Conservation (phyloP, 2,113 vertebrate species). For the Notarius quadriscutis region DNA sequence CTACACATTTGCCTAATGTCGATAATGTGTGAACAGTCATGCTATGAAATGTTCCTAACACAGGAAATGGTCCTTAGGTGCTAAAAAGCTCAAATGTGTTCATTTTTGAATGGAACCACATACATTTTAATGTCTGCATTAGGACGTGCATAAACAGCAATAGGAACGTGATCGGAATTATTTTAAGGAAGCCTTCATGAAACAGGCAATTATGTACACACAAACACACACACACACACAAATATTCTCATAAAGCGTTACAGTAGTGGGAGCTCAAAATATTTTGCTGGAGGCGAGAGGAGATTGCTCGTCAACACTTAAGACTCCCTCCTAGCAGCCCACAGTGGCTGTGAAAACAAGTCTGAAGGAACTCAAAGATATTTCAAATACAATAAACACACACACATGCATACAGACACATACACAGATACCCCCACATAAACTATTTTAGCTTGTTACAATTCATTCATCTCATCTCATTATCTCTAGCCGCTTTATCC, state of each 20-base stretch:
- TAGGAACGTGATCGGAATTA: constrained; percentile 27
- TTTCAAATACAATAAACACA: neutral
- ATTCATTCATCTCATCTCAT: no score
- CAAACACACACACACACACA: constrained; percentile 19
- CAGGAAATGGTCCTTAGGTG: neutral
- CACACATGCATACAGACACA: neutral
- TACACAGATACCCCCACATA: no score
- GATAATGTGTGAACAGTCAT: neutral
- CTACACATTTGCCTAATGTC: neutral
- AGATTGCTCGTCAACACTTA: constrained; percentile 33
- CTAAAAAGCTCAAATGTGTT: neutral
- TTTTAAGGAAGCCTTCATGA: constrained; percentile 48
- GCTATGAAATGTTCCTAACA: neutral
- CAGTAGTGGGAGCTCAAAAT: constrained; percentile 10
- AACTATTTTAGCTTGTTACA: no score
- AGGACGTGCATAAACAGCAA: neutral
- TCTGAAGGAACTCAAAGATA: neutral
- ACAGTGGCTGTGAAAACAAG: constrained; percentile 1
- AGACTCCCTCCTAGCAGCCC: constrained; percentile 3
- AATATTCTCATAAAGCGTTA: neutral
- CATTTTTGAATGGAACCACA: neutral
- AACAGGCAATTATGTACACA: neutral
- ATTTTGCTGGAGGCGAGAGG: constrained; percentile 12
- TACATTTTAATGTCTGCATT: neutral
- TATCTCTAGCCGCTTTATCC: no score